A percentile compares a stretch with the other conserved stretches of the same genome.
Evolutionary conservation across 2,113 vertebrate genomes (phyloP).

Genomic region (Lichenostomus cassidix): DNA sequence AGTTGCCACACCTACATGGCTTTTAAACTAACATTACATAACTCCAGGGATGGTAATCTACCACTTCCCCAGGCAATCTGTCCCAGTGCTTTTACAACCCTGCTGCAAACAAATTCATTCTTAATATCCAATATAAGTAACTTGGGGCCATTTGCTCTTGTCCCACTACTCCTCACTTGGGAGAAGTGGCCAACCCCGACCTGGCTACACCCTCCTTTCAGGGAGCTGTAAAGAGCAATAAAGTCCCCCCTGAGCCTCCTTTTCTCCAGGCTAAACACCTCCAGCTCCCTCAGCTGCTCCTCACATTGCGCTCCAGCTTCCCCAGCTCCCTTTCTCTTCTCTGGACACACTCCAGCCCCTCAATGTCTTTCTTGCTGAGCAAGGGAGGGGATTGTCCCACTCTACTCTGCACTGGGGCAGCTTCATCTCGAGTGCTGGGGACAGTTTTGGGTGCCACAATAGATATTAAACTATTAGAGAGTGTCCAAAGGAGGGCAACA

Average conservation of each 20-base stretch:
- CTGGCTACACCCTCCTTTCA: not conserved
- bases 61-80: not conserved
- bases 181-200: not conserved
- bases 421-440: not conserved
- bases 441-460: not conserved
- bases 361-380: fast-evolving
- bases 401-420: not conserved
- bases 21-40: not conserved
- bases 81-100: not conserved
- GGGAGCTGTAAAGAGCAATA: not conserved
- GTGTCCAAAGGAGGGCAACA: not conserved
- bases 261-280: not conserved
- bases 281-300: not conserved
- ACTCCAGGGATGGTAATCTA: not conserved
- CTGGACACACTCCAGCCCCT: not conserved
- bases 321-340: not conserved
- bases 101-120: not conserved
- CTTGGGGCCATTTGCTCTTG: not conserved
- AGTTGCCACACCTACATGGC: not conserved
- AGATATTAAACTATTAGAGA: not conserved
- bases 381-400: not conserved
- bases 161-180: not conserved
- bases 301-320: not conserved
- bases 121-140: not conserved
- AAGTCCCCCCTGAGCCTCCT: not conserved